phyloP scores from a whole-genome alignment of 2,888 invertebrate species.

The Rhopalosiphum nymphaeae region DNA sequence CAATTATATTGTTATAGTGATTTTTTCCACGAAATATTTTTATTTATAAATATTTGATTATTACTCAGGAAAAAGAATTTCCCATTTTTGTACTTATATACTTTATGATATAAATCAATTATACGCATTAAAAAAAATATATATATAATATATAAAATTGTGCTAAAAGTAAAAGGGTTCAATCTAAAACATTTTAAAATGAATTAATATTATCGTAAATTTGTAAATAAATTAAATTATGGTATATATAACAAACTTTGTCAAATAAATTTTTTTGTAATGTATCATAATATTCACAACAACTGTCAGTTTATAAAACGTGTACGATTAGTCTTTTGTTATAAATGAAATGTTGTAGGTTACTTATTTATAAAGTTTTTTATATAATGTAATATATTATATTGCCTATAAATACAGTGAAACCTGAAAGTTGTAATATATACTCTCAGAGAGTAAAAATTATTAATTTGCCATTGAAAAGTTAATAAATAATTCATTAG shows the following conservation, averaged over 20 bases:
- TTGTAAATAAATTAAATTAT: background rate
- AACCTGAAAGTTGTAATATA: background rate
- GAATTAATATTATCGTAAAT: background rate
- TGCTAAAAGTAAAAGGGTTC: background rate
- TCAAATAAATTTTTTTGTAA: background rate
- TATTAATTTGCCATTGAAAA: background rate
- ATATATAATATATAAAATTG: background rate
- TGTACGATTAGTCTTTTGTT: background rate
- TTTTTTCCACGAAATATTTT: background rate
- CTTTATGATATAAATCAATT: background rate
- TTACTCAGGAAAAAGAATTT: background rate
- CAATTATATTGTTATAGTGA: background rate
- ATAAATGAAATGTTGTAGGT: background rate
- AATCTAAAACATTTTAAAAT: background rate
- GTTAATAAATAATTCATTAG: background rate
- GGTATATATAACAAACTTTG: background rate
- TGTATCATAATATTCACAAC: background rate
- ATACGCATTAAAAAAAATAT: background rate
- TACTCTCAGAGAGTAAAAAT: background rate
- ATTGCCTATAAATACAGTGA: background rate
- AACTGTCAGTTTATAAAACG: background rate
- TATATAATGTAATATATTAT: background rate
- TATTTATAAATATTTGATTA: background rate
- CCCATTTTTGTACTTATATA: background rate
- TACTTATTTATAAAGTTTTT: no score